Percentiles rank a stretch among this genome's conserved stretches.
phyloP scores from a whole-genome alignment of 2,113 vertebrate species.

The Suncus etruscus region DNA sequence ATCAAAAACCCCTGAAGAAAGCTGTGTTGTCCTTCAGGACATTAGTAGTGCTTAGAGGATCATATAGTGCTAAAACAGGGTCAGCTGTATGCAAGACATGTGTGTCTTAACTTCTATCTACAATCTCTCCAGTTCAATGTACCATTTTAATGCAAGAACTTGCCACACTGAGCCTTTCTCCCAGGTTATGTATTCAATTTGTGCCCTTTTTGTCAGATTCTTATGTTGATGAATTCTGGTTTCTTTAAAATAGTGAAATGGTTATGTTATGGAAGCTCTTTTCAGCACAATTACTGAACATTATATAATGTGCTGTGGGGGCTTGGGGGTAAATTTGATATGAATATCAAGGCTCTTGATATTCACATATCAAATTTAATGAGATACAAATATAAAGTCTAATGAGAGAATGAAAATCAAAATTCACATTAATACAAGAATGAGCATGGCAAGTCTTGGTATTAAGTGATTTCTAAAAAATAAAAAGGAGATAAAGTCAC shows the following conservation, averaged over 20 bases:
- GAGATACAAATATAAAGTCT: not conserved
- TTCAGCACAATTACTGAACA: not conserved
- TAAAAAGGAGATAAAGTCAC: too few species aligned
- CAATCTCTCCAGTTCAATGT: too few species aligned
- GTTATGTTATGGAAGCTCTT: slow-evolving; percentile 46
- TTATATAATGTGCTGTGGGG: not conserved
- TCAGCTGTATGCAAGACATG: too few species aligned
- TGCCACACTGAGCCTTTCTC: not conserved
- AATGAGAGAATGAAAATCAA: not conserved
- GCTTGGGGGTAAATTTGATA: not conserved
- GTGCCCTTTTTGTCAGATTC: slow-evolving; percentile 9
- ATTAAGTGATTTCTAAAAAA: slow-evolving; percentile 22
- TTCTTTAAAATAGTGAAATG: slow-evolving; percentile 39
- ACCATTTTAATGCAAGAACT: slow-evolving; percentile 55
- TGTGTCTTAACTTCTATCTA: too few species aligned
- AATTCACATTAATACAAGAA: not conserved
- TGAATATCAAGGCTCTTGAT: not conserved
- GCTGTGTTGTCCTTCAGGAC: too few species aligned
- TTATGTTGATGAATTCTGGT: not conserved
- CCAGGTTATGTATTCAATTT: slow-evolving; percentile 9
- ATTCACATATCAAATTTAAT: not conserved
- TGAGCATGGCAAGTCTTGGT: not conserved
- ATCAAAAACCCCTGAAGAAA: too few species aligned
- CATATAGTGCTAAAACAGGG: too few species aligned
- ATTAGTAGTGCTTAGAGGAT: too few species aligned